Evolutionary conservation across 2,113 vertebrate species (phyloP).

Genomic region (Cynoglossus semilaevis): DNA sequence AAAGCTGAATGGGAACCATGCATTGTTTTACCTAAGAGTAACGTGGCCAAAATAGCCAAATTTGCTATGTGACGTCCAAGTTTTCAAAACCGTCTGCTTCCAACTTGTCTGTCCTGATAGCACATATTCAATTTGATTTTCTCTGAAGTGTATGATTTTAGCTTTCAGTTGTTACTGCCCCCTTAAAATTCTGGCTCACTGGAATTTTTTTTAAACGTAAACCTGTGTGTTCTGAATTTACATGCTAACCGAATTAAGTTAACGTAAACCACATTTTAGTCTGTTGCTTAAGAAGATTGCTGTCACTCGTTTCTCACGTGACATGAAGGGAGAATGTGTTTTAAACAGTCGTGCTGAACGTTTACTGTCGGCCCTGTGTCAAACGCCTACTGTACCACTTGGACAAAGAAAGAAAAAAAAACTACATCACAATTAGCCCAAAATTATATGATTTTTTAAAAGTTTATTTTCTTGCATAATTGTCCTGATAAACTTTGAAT

Average conservation of each 20-base stretch:
- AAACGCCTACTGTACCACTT: slow-evolving; percentile 67
- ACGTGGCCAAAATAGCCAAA: too few species aligned
- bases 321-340: slow-evolving; percentile 27
- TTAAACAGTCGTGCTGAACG: slow-evolving; percentile 48
- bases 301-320: neutral
- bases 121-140: too few species aligned
- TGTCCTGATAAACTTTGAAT: slow-evolving; percentile 84
- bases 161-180: too few species aligned
- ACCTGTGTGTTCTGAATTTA: neutral
- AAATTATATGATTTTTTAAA: slow-evolving; percentile 69
- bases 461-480: slow-evolving; percentile 36
- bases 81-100: too few species aligned
- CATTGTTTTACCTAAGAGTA: too few species aligned
- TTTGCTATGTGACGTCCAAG: too few species aligned
- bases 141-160: too few species aligned
- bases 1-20: too few species aligned
- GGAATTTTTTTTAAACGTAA: neutral
- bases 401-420: slow-evolving; percentile 47
- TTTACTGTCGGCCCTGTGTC: slow-evolving; percentile 66
- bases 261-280: neutral
- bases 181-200: too few species aligned
- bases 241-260: neutral
- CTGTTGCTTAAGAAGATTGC: neutral
- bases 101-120: too few species aligned
- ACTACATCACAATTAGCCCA: too few species aligned